Percentiles rank a stretch among this genome's conserved stretches.
Evolutionary conservation across 2,113 vertebrate genomes (phyloP).

Genomic region (Phodopus roborovskii): DNA sequence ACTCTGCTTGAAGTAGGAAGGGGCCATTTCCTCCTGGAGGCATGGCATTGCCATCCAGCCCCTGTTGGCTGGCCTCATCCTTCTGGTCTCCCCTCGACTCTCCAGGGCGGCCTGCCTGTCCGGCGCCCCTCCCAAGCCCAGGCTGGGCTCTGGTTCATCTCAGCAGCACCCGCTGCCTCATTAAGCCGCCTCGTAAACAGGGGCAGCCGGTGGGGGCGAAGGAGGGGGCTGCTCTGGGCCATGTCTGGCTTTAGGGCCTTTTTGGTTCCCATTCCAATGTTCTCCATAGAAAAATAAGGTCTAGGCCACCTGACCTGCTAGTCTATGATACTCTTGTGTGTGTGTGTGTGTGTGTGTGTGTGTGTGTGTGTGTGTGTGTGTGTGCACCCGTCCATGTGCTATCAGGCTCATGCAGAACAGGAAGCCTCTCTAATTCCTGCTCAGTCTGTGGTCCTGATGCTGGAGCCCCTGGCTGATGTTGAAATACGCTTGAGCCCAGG

Average conservation of each 20-base stretch:
- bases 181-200: conserved; percentile 83
- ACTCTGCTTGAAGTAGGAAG: not conserved
- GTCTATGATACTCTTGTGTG: not conserved
- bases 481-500: not conserved
- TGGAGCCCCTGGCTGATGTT: not conserved
- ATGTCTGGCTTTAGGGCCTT: conserved; percentile 72
- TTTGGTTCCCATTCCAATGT: conserved; percentile 63
- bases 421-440: not conserved
- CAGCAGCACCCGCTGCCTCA: conserved; percentile 81
- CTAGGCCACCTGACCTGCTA: conserved; percentile 62
- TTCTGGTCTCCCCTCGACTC: conserved; percentile 41
- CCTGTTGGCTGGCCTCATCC: not conserved
- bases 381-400: not conserved
- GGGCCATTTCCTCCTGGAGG: conserved; percentile 55
- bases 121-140: conserved; percentile 72
- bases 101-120: conserved; percentile 68
- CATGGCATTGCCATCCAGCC: not conserved
- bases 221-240: conserved; percentile 71
- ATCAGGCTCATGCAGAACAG: not conserved
- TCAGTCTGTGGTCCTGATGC: not conserved
- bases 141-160: conserved; percentile 81
- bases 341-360: too few species aligned
- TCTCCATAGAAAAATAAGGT: conserved; percentile 48
- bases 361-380: not conserved
- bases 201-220: conserved; percentile 71